These are phyloP conservation scores for Hoplodrina blanda DNA, from an alignment of 2,888 invertebrate species.

Conservation along the genomic window DNA sequence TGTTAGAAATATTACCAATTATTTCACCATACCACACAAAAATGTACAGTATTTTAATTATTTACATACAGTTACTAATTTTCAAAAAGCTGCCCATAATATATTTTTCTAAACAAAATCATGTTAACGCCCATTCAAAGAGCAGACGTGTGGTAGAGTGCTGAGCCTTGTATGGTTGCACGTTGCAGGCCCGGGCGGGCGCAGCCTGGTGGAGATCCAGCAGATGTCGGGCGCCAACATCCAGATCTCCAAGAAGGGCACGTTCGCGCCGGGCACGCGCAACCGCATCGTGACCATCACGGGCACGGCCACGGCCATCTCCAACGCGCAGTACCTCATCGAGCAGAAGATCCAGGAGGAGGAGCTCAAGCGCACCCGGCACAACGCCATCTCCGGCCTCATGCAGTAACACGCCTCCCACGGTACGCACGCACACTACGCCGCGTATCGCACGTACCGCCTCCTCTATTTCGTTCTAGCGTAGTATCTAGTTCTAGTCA, in stretches of 20 bases:
- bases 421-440: conserved; percentile 12
- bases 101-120: no score
- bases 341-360: conserved; percentile 99
- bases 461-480: conserved; percentile 60
- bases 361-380: conserved; percentile 98
- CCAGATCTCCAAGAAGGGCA: conserved; percentile 99
- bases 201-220: conserved; percentile 99
- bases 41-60: no score
- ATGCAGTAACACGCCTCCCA: conserved; percentile 91
- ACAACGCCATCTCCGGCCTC: conserved; percentile 94
- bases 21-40: no score
- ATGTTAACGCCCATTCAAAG: no score
- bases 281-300: conserved; percentile 99
- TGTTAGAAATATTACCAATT: no score
- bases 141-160: neutral
- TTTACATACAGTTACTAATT: no score
- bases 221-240: conserved; percentile 99
- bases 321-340: conserved; percentile 98
- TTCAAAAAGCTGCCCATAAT: no score
- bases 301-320: conserved; percentile 96
- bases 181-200: conserved; percentile 95
- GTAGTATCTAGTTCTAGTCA: conserved; percentile 72
- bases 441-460: conserved; percentile 24
- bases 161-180: neutral
- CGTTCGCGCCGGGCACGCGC: conserved; percentile 98